Base-by-base conservation (phyloP, 1,140 invertebrate genomes). In the Pararge aegeria region DNA sequence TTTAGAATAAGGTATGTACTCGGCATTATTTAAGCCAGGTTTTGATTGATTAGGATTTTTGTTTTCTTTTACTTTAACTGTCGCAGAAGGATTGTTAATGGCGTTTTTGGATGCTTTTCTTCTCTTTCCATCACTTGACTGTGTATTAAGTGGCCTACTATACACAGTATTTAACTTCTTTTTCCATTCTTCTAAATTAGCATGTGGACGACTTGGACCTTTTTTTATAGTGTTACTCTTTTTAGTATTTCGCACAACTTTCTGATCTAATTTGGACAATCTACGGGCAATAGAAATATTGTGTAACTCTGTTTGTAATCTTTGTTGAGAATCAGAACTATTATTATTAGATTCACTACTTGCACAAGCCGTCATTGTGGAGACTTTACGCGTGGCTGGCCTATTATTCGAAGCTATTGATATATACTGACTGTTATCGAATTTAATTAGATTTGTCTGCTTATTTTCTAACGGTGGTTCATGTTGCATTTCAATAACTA, bases 1-100 rank as follows among this genome's bases (percentile, higher is more conserved):
- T 71, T 90, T 78, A 15, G 87, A 80, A 70, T 91, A 91, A 5
- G 90, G 90, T 65, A 91, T 87, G 64, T 91, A 91, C 51, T 87
- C 80, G 1, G 68, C 55, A 61, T 84, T 89, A 56, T 87, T 87
- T 58, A 78, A 20, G 13, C 42, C 5, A 62, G 61, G 38, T 46
- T 46, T 66, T 40, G 12, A 55, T 57, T 20, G 20, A 58, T 56
- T 55, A 60, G 64, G 59, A 19, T 19, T 30, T 60, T 78, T 12
- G 27, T 55, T 68, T 62, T 61, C 42, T 13, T 40, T 54, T 53
- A 75, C 58, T 66, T 19, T 24, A 27, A 29, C 5, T 9, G 5
- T 70, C 49, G 34, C 19, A n/a, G 18, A 2, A 20, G 44, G 5
- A 10, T 46, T 46, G 6, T 20, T 57, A 66, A 68, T 37, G 7